phyloP scores from a whole-genome alignment of 2,888 invertebrate genomes.

The Aquatica leii region DNA sequence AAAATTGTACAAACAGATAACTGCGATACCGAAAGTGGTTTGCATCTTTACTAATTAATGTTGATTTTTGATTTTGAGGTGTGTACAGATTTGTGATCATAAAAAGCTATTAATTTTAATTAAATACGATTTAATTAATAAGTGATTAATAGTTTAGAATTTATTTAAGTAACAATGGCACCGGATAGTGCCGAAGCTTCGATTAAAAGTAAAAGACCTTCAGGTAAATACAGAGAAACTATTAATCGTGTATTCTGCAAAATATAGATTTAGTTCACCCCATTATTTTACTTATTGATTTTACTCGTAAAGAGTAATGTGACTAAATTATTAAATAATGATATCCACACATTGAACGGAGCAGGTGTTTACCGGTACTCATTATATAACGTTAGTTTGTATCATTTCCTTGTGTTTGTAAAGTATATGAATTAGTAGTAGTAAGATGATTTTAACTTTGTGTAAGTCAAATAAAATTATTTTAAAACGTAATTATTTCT shows the following conservation, averaged over 20 bases:
- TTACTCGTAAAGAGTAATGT: neutral
- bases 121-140: neutral
- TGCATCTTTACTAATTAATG: neutral
- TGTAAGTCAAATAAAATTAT: conserved; percentile 8
- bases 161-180: conserved; percentile 47
- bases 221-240: conserved; percentile 64
- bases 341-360: neutral
- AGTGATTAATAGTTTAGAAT: neutral
- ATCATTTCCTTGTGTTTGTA: neutral
- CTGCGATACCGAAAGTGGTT: neutral
- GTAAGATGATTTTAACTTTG: conserved; percentile 16
- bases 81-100: conserved; percentile 20
- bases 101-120: conserved; percentile 22
- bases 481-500: neutral
- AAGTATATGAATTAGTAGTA: neutral
- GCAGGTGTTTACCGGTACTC: neutral
- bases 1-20: neutral
- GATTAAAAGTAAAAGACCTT: conserved; percentile 65
- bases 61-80: neutral
- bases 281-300: conserved; percentile 9
- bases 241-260: conserved; percentile 4
- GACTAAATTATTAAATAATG: conserved; percentile 1
- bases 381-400: neutral
- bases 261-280: conserved; percentile 11
- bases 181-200: conserved; percentile 57